phyloP scores from a whole-genome alignment of 2,797 vertebrate species.

The Philypnodon macrostomus region DNA sequence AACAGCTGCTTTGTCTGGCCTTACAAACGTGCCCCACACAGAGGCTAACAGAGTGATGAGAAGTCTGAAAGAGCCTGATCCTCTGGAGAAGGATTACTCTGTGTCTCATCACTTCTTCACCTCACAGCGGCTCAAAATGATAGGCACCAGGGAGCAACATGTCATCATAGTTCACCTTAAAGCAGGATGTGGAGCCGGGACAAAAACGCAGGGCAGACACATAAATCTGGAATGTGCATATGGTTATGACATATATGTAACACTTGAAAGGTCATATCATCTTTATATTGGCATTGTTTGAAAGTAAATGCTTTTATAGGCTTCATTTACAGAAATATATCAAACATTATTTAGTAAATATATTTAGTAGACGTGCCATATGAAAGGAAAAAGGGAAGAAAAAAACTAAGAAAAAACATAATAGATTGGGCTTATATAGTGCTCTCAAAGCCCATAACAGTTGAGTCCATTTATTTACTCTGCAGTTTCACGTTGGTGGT shows the following conservation, averaged over 20 bases:
- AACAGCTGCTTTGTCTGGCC: too few relatives aligned
- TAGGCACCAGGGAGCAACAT: slow-evolving; percentile 35
- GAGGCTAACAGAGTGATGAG: slow-evolving; percentile 59
- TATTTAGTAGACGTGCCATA: not conserved
- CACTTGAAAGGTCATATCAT: not conserved
- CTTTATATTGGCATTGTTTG: slow-evolving; percentile 4
- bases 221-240: slow-evolving; percentile 14
- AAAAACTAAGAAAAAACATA: too few relatives aligned
- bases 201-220: slow-evolving; percentile 23
- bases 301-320: not conserved
- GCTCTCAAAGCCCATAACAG: too few relatives aligned
- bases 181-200: slow-evolving; percentile 13
- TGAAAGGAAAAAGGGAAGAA: too few relatives aligned
- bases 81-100: slow-evolving; percentile 49
- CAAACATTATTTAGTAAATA: not conserved
- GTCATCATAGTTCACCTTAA: slow-evolving; percentile 43
- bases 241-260: slow-evolving; percentile 1
- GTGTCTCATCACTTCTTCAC: slow-evolving; percentile 40
- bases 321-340: not conserved
- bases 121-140: slow-evolving; percentile 30
- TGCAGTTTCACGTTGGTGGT: too few relatives aligned
- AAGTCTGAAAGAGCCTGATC: slow-evolving; percentile 43
- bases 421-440: too few relatives aligned
- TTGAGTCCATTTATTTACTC: too few relatives aligned
- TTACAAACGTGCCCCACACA: slow-evolving; percentile 30